A percentile compares a stretch with the other conserved stretches of the same genome.
Conservation (phyloP, 2,113 vertebrate species). For the Pterocles gutturalis region DNA sequence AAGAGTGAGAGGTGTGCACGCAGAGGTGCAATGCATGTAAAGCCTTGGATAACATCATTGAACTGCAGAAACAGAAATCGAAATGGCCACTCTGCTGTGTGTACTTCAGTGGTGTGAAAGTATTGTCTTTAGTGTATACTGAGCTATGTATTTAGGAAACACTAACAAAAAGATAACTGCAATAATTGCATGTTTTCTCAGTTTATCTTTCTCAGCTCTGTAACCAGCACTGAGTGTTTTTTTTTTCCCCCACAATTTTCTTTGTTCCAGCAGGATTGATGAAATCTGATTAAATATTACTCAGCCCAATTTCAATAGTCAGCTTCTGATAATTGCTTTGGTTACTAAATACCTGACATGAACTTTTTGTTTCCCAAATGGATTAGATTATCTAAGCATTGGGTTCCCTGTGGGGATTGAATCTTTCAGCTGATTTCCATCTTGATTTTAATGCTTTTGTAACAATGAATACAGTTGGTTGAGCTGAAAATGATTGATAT, state of each 20-base stretch:
- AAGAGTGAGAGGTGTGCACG: background rate
- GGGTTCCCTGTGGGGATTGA: conserved; percentile 2
- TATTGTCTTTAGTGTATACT: background rate
- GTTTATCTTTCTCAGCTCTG: background rate
- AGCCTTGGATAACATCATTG: background rate
- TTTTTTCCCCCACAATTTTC: background rate
- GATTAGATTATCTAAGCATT: conserved; percentile 32
- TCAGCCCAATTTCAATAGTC: conserved; percentile 12
- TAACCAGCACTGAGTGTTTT: background rate
- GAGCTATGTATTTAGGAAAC: background rate
- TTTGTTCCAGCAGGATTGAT: background rate
- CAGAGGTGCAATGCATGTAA: fast-evolving
- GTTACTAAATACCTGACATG: conserved; percentile 64
- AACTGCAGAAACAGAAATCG: background rate
- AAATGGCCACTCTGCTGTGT: background rate
- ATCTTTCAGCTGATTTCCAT: conserved; percentile 53
- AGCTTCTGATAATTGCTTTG: conserved; percentile 69
- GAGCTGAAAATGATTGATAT: conserved; percentile 65
- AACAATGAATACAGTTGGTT: conserved; percentile 52
- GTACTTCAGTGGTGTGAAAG: background rate
- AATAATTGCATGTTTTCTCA: background rate
- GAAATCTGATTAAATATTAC: conserved; percentile 47
- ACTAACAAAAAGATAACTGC: background rate
- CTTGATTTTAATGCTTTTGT: conserved; percentile 62
- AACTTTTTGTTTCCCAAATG: conserved; percentile 34